Evolutionary conservation across 2,113 vertebrate species (phyloP).

Genomic region (Trochalopteron elliotii): DNA sequence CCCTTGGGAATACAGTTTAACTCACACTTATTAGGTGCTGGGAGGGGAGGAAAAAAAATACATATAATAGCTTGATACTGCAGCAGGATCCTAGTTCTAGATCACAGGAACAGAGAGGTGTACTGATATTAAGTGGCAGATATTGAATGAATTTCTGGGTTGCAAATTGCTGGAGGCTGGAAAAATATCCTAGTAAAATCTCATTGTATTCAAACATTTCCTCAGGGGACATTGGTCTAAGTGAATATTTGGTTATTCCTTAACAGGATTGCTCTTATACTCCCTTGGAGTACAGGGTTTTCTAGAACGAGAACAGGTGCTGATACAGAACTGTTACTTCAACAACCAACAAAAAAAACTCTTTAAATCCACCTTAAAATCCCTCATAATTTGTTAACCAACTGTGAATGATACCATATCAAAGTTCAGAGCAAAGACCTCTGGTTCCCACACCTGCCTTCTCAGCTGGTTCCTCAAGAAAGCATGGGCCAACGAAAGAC

Average conservation of each 20-base stretch:
- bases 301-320: neutral
- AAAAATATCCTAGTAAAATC: neutral
- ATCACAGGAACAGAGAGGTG: neutral
- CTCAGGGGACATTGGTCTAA: neutral
- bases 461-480: neutral
- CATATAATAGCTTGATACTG: neutral
- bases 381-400: neutral
- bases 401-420: neutral
- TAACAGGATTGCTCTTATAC: neutral
- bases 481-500: neutral
- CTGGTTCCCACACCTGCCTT: neutral
- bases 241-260: neutral
- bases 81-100: neutral
- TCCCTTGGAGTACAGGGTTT: neutral
- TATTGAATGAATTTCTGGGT: neutral
- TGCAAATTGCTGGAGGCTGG: neutral
- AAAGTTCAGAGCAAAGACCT: neutral
- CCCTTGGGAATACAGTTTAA: constrained; percentile 96
- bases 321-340: neutral
- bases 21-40: constrained; percentile 92
- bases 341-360: neutral
- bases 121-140: neutral
- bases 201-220: neutral
- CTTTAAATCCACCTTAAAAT: neutral
- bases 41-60: neutral